phyloP scores from a whole-genome alignment of 1,140 invertebrate species.

The Ips typographus region DNA sequence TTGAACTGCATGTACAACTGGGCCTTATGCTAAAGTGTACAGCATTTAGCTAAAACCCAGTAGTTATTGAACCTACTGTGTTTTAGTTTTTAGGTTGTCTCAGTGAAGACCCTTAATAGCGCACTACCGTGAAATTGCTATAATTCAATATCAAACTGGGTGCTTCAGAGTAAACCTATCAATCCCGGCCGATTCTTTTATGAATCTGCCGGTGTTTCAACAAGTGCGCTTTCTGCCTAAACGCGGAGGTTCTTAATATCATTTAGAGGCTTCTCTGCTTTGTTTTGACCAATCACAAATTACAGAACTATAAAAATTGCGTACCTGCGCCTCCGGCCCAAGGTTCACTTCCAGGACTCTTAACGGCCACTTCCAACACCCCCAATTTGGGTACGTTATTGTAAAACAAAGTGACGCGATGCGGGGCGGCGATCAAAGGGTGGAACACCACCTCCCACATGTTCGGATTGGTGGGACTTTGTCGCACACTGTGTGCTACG shows the following conservation, averaged over 20 bases:
- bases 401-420: constrained; percentile 77
- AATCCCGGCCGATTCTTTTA: constrained; percentile 70
- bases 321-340: constrained; percentile 49
- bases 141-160: too few species aligned
- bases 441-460: constrained; percentile 84
- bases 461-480: constrained; percentile 64
- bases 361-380: constrained; percentile 58
- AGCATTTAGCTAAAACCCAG: too few species aligned
- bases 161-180: constrained; percentile 33
- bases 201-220: constrained; percentile 93
- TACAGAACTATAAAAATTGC: not conserved
- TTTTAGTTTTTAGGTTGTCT: too few species aligned
- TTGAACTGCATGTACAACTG: too few species aligned
- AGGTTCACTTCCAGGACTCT: constrained; percentile 65
- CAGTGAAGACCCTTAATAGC: too few species aligned
- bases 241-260: constrained; percentile 58
- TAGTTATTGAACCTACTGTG: too few species aligned
- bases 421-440: constrained; percentile 76
- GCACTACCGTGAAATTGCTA: too few species aligned
- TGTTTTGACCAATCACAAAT: not conserved
- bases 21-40: too few species aligned
- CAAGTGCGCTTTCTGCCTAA: constrained; percentile 87
- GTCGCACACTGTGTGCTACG: constrained; percentile 78
- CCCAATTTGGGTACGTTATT: constrained; percentile 66
- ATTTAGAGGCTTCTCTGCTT: too few species aligned